Base-by-base conservation (phyloP, 2,888 invertebrate species). In the Drosophila testacea region DNA sequence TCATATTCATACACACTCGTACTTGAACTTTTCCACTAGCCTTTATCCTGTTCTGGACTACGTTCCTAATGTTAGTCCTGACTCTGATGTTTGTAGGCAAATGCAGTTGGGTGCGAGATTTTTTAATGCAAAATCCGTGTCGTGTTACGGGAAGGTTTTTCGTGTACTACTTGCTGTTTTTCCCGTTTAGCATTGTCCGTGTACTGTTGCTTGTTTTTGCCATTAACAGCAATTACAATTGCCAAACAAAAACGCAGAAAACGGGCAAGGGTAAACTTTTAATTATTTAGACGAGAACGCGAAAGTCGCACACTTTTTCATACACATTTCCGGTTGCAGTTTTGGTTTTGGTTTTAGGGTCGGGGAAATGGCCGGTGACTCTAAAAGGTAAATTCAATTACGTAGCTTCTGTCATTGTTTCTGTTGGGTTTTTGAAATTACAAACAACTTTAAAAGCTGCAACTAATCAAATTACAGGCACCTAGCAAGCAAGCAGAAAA, bases 91-190 rank as follows among this genome's bases (percentile, higher is more conserved):
- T 46, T 38, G 38, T 46, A 51, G 42, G 32, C 67, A 46, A 46
- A 34, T 51, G 46, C 42, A 61, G 56, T 52, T 69, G 54, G 73
- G 62, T 55, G 56, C 52, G 39, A 69, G 60, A 69, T 84, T 85
- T 87, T 77, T 82, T 83, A 83, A 88, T 83, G 83, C 74, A 77
- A 77, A 88, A 83, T 62, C 56, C 83, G 81, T 85, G 88, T 83
- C 63, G 55, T 39, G 55, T 61, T 51, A 13, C n/a, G 30, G 13
- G 7, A 10, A 6, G 22, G 11, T 10, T 38, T 54, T 39, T 11
- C 44, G 10, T 54, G 39, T 38, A 48, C 28, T 42, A 22, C 39
- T 56, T 10, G 52, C 41, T 62, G 44, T 51, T 71, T 81, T 60
- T 22, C n/a, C 38, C 54, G 46, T 55, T 16, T 60, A 59, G 54